Percentiles rank a stretch among this genome's conserved stretches.
phyloP scores from a whole-genome alignment of 2,113 vertebrate genomes.

The Paradoxurus hermaphroditus region DNA sequence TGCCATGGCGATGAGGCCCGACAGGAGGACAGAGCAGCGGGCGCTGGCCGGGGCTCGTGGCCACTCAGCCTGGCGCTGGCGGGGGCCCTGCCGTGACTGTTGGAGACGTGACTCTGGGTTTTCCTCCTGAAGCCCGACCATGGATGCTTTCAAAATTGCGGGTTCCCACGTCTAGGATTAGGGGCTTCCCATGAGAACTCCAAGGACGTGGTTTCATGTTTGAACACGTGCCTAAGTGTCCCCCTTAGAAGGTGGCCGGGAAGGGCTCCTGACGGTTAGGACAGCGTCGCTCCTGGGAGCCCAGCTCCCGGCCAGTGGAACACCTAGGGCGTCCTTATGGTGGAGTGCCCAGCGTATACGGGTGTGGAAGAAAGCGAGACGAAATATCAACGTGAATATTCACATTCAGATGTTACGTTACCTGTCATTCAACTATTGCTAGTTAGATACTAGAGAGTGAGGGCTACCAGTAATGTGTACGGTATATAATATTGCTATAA shows the following conservation, averaged over 20 bases:
- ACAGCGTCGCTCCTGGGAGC: fast-evolving
- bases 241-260: background rate
- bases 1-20: background rate
- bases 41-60: fast-evolving
- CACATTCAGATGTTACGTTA: background rate
- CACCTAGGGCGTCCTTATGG: fast-evolving
- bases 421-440: background rate
- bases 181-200: background rate
- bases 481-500: too few relatives aligned
- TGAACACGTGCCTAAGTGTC: fast-evolving
- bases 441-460: background rate
- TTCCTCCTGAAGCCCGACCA: background rate
- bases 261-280: fast-evolving
- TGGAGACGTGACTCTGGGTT: background rate
- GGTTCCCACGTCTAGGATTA: too few relatives aligned
- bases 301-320: fast-evolving
- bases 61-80: background rate
- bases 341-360: fast-evolving
- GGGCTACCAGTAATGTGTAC: background rate
- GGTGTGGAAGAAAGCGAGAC: too few relatives aligned
- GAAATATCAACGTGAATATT: background rate
- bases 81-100: background rate
- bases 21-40: background rate
- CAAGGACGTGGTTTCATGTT: fast-evolving
- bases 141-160: background rate